Evolutionary conservation across 1,140 invertebrate species (phyloP), one percentile per base, ranked within the genome.

Genomic region (Papilio aristodemus): DNA sequence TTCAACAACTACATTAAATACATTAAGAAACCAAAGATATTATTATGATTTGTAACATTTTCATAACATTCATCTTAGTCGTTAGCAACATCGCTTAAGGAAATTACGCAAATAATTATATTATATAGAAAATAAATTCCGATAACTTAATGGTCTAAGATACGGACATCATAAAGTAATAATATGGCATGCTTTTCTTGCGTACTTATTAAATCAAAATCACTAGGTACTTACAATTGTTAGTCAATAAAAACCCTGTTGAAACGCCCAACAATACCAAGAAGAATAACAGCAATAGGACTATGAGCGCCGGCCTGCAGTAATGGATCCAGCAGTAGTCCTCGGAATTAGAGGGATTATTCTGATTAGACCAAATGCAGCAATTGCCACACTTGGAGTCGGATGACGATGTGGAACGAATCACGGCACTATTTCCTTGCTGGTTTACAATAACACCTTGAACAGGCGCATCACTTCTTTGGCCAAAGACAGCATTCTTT

Each of bases 391-490:
- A 86, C 14, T 72, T 64, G 5, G 84, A 62, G 13, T 86, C 81
- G 5, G 83, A 67, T 19, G 83, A 67, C 8, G 78, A 70, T 1
- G 76, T 67, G n/a, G 86, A 73, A 11, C 90, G 79, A 19, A 92
- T 87, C 19, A 92, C 91, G 0, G 90, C 87, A 81, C 91, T 92
- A 46, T 91, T 89, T 19, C 91, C 91, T 69, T 91, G 89, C 73
- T 92, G 90, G 69, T 92, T 92, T 39, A 92, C 91, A 72, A 92
- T 87, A 17, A 92, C 90, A 79, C 90, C 90, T 73, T 92, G 90
- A 46, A 89, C 85, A 32, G 90, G 86, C 67, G 85, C 83, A 41
- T 91, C 88, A 63, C 82, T 87, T 27, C 81, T 79, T 73, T 89
- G 86, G 64, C 80, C 83, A 68, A 89, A 89, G 3, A 82, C 76